Conservation (phyloP, 2,113 vertebrate species). For the Phoxinus phoxinus region DNA sequence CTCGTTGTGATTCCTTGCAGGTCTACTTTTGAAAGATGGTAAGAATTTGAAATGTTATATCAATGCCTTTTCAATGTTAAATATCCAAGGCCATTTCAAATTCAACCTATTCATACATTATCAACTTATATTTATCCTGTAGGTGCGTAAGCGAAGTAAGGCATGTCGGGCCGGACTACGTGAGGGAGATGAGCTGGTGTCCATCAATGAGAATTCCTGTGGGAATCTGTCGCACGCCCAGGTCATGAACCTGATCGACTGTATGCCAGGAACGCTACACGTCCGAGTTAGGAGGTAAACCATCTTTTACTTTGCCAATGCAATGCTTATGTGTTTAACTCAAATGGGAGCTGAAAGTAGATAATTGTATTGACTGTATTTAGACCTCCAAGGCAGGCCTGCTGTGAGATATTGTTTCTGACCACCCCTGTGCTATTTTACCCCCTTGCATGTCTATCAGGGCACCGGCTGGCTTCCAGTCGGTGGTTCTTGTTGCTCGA, state of each 20-base stretch:
- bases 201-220: constrained; percentile 91
- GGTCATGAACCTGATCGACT: constrained; percentile 94
- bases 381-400: background rate
- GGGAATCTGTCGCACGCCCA: constrained; percentile 87
- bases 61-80: background rate
- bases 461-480: constrained; percentile 77
- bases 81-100: background rate
- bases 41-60: background rate
- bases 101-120: constrained; percentile 11
- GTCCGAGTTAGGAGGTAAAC: constrained; percentile 89
- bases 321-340: background rate
- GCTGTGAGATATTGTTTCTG: constrained; percentile 19
- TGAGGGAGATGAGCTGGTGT: constrained; percentile 90
- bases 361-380: background rate
- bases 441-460: constrained; percentile 62
- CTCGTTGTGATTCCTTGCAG: background rate
- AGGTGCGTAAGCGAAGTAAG: constrained; percentile 97
- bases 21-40: background rate
- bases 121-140: constrained; percentile 42
- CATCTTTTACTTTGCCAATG: background rate
- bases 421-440: constrained; percentile 16
- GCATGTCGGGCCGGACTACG: constrained; percentile 91
- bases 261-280: constrained; percentile 80
- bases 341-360: background rate
- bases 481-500: constrained; percentile 77